Evolutionary conservation across 2,113 vertebrate genomes (phyloP).

Genomic region (Alosa alosa): DNA sequence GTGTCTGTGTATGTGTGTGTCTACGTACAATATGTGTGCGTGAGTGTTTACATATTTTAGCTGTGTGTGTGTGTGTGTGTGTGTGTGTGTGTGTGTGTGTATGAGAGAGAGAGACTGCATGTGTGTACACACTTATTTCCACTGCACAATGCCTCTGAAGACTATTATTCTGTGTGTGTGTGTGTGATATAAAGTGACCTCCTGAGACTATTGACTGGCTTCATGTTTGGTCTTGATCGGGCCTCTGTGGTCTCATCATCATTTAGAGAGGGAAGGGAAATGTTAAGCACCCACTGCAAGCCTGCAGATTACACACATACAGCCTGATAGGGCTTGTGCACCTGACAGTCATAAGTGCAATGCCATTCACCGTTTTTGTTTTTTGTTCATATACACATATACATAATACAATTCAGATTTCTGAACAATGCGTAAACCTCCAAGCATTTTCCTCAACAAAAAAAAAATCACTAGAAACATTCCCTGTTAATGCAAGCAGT

Average conservation of each 20-base stretch:
- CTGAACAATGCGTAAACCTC: background rate
- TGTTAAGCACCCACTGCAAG: slow-evolving; percentile 5
- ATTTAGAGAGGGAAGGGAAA: background rate
- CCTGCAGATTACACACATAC: background rate
- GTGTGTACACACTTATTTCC: background rate
- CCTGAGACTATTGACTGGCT: slow-evolving; percentile 14
- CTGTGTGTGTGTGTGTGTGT: background rate
- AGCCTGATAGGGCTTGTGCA: background rate
- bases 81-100: background rate
- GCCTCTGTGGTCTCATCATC: background rate
- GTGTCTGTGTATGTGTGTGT: background rate
- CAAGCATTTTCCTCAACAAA: too few relatives aligned
- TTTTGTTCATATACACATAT: background rate
- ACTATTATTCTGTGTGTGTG: slow-evolving; percentile 1
- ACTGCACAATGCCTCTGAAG: background rate
- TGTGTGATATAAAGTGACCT: slow-evolving; percentile 12
- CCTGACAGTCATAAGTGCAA: background rate
- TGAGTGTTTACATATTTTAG: too few relatives aligned
- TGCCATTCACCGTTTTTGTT: background rate
- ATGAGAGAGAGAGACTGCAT: background rate
- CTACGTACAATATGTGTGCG: background rate
- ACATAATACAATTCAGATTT: background rate
- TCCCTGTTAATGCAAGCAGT: too few relatives aligned
- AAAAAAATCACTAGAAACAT: too few relatives aligned
- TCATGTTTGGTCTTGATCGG: slow-evolving; percentile 5